Conservation (phyloP, 2,797 vertebrate species). For the Craterocephalus amniculus region DNA sequence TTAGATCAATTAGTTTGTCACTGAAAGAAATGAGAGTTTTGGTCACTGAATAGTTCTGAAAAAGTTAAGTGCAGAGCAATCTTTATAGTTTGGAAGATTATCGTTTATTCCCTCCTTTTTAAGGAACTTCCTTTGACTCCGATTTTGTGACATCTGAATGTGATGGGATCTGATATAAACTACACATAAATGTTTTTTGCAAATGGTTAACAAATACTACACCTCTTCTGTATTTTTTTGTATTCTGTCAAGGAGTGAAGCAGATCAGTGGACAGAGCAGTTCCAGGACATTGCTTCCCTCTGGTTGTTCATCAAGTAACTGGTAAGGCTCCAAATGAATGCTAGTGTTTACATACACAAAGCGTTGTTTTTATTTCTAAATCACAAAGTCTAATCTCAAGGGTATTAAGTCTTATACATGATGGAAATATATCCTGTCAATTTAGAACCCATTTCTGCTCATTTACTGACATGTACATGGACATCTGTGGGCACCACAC, state of each 20-base stretch:
- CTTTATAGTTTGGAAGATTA: not conserved
- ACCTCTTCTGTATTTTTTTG: not conserved
- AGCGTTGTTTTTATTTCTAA: not conserved
- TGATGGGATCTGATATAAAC: not conserved
- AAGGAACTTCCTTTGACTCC: not conserved
- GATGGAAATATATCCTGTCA: not conserved
- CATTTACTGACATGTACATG: not conserved
- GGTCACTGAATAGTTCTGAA: not conserved
- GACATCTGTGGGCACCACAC: not conserved
- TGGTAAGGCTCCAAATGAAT: conserved; percentile 42
- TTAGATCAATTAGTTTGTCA: not conserved
- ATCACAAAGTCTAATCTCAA: not conserved
- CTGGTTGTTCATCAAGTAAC: conserved; percentile 5
- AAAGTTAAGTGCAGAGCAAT: not conserved
- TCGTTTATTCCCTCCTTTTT: not conserved
- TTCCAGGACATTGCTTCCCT: conserved; percentile 20
- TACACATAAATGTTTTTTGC: not conserved
- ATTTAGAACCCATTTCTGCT: not conserved
- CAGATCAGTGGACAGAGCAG: conserved; percentile 5
- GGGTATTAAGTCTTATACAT: not conserved
- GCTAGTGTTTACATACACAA: not conserved
- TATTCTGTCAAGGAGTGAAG: conserved; percentile 40
- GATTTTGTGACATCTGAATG: not conserved
- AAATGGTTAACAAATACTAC: not conserved
- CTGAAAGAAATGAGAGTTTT: not conserved